Evolutionary conservation across 2,113 vertebrate genomes (phyloP), one percentile per base, ranked within the genome.

Genomic region (Gadus macrocephalus): DNA sequence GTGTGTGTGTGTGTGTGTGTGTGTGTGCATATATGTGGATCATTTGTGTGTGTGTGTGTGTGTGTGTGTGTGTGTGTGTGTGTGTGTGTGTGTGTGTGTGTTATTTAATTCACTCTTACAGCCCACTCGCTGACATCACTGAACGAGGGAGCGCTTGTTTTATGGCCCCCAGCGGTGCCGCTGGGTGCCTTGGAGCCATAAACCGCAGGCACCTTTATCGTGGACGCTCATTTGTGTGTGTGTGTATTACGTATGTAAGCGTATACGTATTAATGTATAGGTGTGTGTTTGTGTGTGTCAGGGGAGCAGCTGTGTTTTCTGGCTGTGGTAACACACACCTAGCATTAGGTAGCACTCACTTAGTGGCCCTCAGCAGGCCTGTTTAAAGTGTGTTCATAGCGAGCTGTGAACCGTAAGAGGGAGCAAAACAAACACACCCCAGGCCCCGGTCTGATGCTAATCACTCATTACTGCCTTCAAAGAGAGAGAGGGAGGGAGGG

Each of bases 231-330:
- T 49, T 49, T 49, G 6, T 35, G 25, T 35, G 62, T 64, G 62
- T 17, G 62, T 64, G 62, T 35, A 8, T 62, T 59, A 25, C 20
- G n/a, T 15, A 42, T 42, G 64, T n/a, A 14, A 42, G 35, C n/a
- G 42, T 49, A 49, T 19, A 66, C 19, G 64, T 49, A 5, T 22
- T 22, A 62, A 59, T 53, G 19, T 78, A 78, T 77, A 77, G 72
- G 73, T 79, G 75, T 59, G 42, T 49, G 42, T 49, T 49, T 49
- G 42, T 49, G 42, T 49, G 42, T 14, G 42, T 14, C 42, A 9
- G 42, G 42, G 42, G 42, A 49, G 42, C 42, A 49, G 8, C 42
- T 49, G 42, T 49, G 42, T 49, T 49, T 49, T 49, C 42, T 49
- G 5, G 42, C 5, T 14, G 42, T 49, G 42, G 42, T 49, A 49